Conservation (phyloP, 2,113 vertebrate genomes). For the Gallinago jamesoni region DNA sequence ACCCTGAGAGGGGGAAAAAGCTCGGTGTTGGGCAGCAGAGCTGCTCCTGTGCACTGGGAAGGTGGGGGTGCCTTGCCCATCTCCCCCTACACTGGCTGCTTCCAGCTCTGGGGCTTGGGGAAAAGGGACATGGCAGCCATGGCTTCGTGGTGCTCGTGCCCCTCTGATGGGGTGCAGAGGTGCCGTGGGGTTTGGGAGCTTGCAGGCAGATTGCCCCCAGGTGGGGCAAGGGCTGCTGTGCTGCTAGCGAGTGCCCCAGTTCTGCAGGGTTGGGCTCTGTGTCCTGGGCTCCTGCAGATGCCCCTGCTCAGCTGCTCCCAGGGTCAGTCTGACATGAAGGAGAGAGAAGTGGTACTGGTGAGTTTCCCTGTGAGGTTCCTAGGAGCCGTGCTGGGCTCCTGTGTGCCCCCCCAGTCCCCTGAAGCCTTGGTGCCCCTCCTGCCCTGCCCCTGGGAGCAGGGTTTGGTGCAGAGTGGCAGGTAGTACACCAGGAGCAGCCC, state of each 20-base stretch:
- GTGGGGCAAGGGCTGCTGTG: background rate
- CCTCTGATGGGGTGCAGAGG: background rate
- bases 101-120: background rate
- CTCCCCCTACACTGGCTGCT: background rate
- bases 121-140: background rate
- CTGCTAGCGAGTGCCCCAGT: fast-evolving
- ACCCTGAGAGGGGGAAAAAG: background rate
- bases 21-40: fast-evolving
- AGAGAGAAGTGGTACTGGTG: background rate
- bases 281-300: background rate
- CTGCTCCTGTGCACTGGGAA: background rate
- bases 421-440: fast-evolving
- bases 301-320: background rate
- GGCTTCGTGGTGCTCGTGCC: fast-evolving
- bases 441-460: background rate
- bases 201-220: background rate
- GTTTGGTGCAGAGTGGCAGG: background rate
- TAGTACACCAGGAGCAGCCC: background rate
- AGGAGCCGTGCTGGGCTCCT: background rate
- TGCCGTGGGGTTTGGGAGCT: background rate
- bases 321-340: background rate
- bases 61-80: background rate
- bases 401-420: background rate
- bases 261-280: background rate
- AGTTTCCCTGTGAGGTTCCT: background rate